These are phyloP conservation scores for Propithecus coquereli DNA, from an alignment of 2,113 vertebrate genomes.

Conservation along the genomic window DNA sequence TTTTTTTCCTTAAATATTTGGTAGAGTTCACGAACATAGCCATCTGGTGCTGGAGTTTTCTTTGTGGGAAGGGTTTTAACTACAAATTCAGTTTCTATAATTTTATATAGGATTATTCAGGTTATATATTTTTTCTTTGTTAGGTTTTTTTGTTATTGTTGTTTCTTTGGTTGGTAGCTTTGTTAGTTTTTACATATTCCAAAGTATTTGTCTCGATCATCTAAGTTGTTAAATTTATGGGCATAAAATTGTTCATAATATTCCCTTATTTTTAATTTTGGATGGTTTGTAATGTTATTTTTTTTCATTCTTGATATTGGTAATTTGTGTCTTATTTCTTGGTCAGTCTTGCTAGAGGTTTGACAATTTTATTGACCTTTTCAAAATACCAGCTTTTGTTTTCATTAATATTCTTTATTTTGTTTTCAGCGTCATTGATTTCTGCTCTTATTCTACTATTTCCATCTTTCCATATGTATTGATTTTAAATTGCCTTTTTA, in stretches of 20 bases:
- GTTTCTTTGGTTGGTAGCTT: background rate
- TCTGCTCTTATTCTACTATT: background rate
- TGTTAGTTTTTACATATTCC: slow-evolving; percentile 1
- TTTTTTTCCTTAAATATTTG: background rate
- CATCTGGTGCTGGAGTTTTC: background rate
- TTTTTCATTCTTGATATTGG: background rate
- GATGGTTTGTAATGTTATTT: background rate
- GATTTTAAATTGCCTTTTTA: background rate
- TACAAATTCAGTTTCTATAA: background rate
- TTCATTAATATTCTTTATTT: background rate
- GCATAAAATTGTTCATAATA: background rate
- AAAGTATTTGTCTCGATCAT: background rate
- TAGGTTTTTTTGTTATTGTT: background rate
- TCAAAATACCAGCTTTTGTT: background rate
- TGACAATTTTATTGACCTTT: background rate
- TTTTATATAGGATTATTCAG: background rate
- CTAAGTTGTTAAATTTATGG: background rate
- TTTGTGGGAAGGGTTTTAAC: background rate
- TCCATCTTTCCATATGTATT: background rate
- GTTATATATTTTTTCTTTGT: background rate
- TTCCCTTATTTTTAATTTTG: background rate
- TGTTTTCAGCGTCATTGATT: background rate
- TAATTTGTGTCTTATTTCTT: slow-evolving; percentile 3
- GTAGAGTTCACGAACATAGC: background rate
- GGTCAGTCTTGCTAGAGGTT: background rate